phyloP scores from a whole-genome alignment of 2,797 vertebrate species.

The Pangasius mekongensis region DNA sequence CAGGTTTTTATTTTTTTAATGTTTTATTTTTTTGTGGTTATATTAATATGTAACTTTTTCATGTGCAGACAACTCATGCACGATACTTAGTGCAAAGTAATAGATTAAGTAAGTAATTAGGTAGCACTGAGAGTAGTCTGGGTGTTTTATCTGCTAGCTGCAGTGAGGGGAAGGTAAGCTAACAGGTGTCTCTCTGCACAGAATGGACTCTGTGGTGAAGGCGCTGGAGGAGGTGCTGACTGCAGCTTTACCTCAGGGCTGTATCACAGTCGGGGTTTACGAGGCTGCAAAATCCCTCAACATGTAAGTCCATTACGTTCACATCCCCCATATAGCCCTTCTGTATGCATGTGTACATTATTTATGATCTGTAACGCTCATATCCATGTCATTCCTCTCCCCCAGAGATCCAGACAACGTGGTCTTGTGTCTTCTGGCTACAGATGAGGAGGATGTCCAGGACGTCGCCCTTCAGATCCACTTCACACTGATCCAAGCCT shows the following conservation, averaged over 20 bases:
- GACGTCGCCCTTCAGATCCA: conserved; percentile 95
- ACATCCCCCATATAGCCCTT: not conserved
- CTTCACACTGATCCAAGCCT: conserved; percentile 92
- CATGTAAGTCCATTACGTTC: conserved; percentile 74
- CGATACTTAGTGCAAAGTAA: not conserved
- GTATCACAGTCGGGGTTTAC: conserved; percentile 91
- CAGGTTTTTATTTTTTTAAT: too few species aligned
- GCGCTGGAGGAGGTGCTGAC: conserved; percentile 90
- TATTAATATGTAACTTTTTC: not conserved
- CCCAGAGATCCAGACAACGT: conserved; percentile 91
- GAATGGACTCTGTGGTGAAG: conserved; percentile 90
- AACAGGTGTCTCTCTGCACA: conserved; percentile 54
- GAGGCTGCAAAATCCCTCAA: conserved; percentile 95
- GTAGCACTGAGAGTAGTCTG: not conserved
- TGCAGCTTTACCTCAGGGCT: conserved; percentile 89
- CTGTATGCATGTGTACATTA: not conserved
- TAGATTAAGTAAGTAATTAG: too few species aligned
- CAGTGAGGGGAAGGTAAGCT: not conserved
- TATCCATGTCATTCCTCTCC: not conserved
- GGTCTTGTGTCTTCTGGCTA: conserved; percentile 90
- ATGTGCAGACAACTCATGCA: not conserved
- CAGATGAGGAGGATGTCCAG: conserved; percentile 85
- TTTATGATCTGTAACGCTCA: not conserved
- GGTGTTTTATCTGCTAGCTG: not conserved
- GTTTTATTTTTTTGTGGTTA: not conserved